Evolutionary conservation across 2,888 invertebrate species (phyloP).

Genomic region (Kryphioiulus occultus): DNA sequence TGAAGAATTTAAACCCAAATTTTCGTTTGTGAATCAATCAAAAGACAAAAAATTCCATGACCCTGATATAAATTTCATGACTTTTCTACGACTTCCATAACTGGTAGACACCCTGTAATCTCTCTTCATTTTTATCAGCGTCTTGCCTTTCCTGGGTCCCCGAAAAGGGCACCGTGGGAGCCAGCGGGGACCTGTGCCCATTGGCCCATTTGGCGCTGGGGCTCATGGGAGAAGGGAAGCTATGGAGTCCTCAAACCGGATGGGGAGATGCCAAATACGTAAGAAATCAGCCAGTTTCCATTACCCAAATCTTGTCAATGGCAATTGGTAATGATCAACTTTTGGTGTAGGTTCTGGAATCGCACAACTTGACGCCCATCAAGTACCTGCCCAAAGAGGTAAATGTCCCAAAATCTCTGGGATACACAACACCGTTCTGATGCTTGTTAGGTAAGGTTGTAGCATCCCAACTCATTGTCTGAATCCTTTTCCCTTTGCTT

Average conservation of each 20-base stretch:
- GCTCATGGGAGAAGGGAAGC: conserved; percentile 72
- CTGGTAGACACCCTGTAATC: too few relatives aligned
- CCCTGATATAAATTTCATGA: too few relatives aligned
- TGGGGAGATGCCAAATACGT: conserved; percentile 70
- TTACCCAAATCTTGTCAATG: not conserved
- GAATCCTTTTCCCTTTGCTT: conserved; percentile 29
- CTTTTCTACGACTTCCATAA: too few relatives aligned
- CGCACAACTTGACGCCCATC: conserved; percentile 68
- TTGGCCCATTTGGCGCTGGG: conserved; percentile 72
- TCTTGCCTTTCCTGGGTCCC: conserved; percentile 73
- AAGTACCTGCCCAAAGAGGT: conserved; percentile 70
- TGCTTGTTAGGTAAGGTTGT: not conserved
- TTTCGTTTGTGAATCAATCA: too few relatives aligned
- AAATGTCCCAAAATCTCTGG: conserved; percentile 51
- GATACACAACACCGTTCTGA: too few relatives aligned
- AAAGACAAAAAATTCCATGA: too few relatives aligned
- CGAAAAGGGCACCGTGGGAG: conserved; percentile 74
- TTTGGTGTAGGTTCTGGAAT: conserved; percentile 65
- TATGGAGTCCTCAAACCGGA: conserved; percentile 73
- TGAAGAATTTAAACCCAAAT: too few relatives aligned
- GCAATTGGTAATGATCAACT: not conserved
- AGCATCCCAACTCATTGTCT: not conserved
- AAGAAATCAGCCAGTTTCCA: conserved; percentile 51
- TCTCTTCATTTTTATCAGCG: conserved; percentile 61
- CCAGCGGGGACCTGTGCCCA: conserved; percentile 73